Evolutionary conservation across 2,113 vertebrate species (phyloP), one percentile per base, ranked within the genome.

Genomic region (Bucco capensis): DNA sequence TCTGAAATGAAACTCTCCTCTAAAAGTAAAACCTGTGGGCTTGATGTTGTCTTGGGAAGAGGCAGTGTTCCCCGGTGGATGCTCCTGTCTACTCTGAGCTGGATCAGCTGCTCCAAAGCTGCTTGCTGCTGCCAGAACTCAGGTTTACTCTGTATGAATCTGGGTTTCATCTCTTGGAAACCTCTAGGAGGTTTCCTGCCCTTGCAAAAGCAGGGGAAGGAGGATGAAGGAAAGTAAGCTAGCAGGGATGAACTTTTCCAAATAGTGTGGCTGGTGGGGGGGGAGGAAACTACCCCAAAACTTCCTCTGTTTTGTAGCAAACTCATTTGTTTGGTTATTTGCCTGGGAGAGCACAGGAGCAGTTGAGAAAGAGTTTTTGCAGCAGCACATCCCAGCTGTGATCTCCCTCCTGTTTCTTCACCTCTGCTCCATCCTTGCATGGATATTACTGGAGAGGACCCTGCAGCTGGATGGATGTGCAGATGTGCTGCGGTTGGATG

Each of bases 241-340:
- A 65, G 19, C 19, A 74, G n/a, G 23, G 30, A 30, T n/a, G 11
- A 89, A 58, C n/a, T 12, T 49, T 40, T 70, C 31, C 31, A 46
- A 61, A 58, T 1, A 40, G 46, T 27, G n/a, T 16, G 70, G 51
- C 25, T 66, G 19, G 11, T 35, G 66, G 31, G 16, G 13, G 33
- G 2, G 12, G 53, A 22, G n/a, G n/a, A 57, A 31, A 9, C 1
- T 1, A 27, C 14, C 6, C 19, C 9, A 1, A 47, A 66, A 53
- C 6, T 47, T 35, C 28, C 19, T 56, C 62, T 78, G 19, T 56
- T 27, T 24, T 21, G 28, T 23, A 73, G 35, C 30, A 57, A 80
- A 67, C 15, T 65, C 30, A 19, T 31, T 46, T 44, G 25, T 38
- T 70, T 60, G 37, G 33, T 15, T 10, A 3, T 50, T 88, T 73